Evolutionary conservation across 2,113 vertebrate species (phyloP).

Genomic region (Bos indicus): DNA sequence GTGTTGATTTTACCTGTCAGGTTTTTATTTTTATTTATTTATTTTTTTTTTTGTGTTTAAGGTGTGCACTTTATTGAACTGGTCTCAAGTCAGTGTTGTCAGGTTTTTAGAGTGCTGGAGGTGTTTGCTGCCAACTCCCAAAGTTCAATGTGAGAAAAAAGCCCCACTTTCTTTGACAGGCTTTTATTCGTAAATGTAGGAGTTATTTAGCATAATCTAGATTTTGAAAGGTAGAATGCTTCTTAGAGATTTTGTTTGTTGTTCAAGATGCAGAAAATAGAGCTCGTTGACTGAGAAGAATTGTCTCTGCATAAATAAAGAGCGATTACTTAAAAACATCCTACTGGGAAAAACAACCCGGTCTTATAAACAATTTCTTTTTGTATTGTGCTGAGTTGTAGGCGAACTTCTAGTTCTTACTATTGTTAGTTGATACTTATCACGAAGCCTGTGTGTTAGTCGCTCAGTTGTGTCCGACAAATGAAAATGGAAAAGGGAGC

Average conservation of each 20-base stretch:
- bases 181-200: background rate
- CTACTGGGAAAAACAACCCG: background rate
- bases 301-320: background rate
- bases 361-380: background rate
- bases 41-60: too few relatives aligned
- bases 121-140: background rate
- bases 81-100: too few relatives aligned
- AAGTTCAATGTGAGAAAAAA: background rate
- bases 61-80: too few relatives aligned
- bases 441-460: background rate
- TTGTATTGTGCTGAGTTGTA: conserved; percentile 2
- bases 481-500: background rate
- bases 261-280: conserved; percentile 15
- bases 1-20: background rate
- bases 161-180: background rate
- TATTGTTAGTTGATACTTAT: background rate
- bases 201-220: background rate
- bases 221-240: background rate
- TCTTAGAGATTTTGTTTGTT: conserved; percentile 25
- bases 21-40: too few relatives aligned
- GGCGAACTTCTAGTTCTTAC: background rate
- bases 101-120: background rate
- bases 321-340: background rate
- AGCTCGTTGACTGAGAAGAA: background rate
- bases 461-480: background rate